phyloP scores from a whole-genome alignment of 1,140 invertebrate species.

The Zaprionus nigranus region DNA sequence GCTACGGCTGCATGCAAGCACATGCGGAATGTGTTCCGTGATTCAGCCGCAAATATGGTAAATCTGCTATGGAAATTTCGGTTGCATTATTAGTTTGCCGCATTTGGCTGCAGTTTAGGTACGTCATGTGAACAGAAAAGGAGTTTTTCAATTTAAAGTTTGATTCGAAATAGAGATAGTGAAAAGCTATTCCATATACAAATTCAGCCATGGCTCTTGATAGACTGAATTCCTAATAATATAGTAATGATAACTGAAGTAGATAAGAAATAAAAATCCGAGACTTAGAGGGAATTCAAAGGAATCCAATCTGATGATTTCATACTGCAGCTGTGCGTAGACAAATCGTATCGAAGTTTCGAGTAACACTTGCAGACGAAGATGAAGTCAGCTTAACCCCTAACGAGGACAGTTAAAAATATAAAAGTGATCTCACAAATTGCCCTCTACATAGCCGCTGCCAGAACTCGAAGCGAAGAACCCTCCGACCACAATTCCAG shows the following conservation, averaged over 20 bases:
- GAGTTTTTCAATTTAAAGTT: conserved; percentile 1
- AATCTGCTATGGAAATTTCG: conserved; percentile 22
- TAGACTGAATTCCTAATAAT: neutral
- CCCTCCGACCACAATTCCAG: conserved; percentile 9
- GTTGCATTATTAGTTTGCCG: conserved; percentile 17
- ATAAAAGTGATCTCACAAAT: conserved; percentile 24
- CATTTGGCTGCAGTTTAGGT: conserved; percentile 10
- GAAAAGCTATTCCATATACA: neutral
- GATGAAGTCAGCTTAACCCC: neutral
- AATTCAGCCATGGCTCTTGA: neutral
- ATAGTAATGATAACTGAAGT: neutral
- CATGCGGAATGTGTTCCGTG: conserved; percentile 20
- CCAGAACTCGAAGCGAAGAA: neutral
- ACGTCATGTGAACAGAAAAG: neutral
- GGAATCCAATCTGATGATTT: conserved; percentile 54
- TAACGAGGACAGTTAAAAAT: conserved; percentile 15
- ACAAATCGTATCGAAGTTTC: conserved; percentile 51
- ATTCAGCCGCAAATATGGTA: conserved; percentile 22
- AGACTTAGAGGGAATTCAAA: neutral
- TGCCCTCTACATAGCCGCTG: conserved; percentile 9
- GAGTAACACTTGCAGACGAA: conserved; percentile 48
- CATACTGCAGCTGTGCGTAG: conserved; percentile 64
- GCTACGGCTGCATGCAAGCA: conserved; percentile 16
- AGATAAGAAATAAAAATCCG: neutral
- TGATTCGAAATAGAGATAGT: neutral